Evolutionary conservation across 2,888 invertebrate genomes (phyloP).

Genomic region (Amitus sp.): DNA sequence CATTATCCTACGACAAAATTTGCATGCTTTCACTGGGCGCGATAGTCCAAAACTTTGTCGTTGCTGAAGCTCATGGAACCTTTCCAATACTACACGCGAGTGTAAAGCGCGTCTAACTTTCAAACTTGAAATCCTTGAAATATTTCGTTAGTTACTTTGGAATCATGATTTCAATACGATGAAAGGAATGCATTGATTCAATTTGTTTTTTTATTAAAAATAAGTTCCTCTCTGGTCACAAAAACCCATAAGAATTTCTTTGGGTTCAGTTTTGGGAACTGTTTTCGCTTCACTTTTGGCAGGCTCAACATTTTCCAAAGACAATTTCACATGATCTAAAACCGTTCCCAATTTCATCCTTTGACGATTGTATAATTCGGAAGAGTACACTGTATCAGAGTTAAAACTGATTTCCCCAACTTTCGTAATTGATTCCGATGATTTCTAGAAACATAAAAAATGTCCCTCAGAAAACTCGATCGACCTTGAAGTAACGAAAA

Average conservation of each 20-base stretch:
- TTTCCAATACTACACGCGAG: too few species aligned
- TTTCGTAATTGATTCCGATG: constrained; percentile 40
- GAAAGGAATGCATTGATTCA: too few species aligned
- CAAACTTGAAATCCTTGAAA: too few species aligned
- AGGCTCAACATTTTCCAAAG: constrained; percentile 41
- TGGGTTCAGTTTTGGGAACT: constrained; percentile 28
- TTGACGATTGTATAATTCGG: constrained; percentile 40
- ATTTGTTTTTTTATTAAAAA: constrained; percentile 9
- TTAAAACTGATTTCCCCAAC: constrained; percentile 37
- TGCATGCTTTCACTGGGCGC: too few species aligned
- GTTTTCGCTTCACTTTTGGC: constrained; percentile 32
- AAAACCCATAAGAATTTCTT: constrained; percentile 34
- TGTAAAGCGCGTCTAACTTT: too few species aligned
- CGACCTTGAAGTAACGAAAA: too few species aligned
- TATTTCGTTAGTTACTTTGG: too few species aligned
- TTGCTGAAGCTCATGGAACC: too few species aligned
- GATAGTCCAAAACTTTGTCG: too few species aligned
- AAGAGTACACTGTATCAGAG: constrained; percentile 46
- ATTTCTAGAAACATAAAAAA: constrained; percentile 43
- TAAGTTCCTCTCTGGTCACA: constrained; percentile 24
- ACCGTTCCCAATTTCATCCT: constrained; percentile 39
- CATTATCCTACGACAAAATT: too few species aligned
- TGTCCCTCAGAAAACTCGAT: too few species aligned
- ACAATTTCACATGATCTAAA: constrained; percentile 42
- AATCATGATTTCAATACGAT: too few species aligned